Conservation (phyloP, 2,113 vertebrate species). For the Amblyopsis rosae region DNA sequence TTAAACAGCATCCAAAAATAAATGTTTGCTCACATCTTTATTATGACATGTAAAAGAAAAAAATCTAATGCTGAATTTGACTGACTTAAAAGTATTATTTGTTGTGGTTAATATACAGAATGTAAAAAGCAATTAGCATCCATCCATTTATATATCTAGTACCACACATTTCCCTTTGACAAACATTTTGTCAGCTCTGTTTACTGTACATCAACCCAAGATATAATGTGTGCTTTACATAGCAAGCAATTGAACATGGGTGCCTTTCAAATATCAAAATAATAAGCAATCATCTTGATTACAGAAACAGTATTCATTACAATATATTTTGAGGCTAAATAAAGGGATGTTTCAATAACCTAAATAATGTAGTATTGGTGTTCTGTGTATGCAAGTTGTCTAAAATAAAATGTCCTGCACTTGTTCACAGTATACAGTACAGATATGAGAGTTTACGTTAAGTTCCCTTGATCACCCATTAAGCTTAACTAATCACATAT, state of each 20-base stretch:
- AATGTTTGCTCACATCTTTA: constrained; percentile 17
- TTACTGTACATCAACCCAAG: not conserved
- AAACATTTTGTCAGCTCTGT: not conserved
- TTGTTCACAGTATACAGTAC: constrained; percentile 3
- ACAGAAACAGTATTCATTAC: not conserved
- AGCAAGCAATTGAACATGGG: constrained; percentile 9
- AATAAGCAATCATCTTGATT: not conserved
- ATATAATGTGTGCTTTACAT: constrained; percentile 15
- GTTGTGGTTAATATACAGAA: constrained; percentile 24
- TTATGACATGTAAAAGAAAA: constrained; percentile 28
- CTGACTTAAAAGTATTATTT: constrained; percentile 1
- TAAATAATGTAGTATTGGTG: not conserved
- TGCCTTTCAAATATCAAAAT: not conserved
- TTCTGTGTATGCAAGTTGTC: constrained; percentile 27
- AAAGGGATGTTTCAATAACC: constrained; percentile 1
- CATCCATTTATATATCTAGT: constrained; percentile 4
- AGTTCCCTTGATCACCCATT: constrained; percentile 14
- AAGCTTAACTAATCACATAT: constrained; percentile 33
- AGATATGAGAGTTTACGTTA: constrained; percentile 8
- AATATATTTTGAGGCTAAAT: not conserved
- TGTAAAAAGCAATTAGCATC: not conserved
- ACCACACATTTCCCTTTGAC: constrained; percentile 7
- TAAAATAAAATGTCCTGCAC: constrained; percentile 23
- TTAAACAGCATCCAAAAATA: not conserved
- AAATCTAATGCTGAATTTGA: constrained; percentile 17